A percentile compares a stretch with the other conserved stretches of the same genome.
phyloP scores from a whole-genome alignment of 1,140 invertebrate genomes.

The Anastrepha ludens region DNA sequence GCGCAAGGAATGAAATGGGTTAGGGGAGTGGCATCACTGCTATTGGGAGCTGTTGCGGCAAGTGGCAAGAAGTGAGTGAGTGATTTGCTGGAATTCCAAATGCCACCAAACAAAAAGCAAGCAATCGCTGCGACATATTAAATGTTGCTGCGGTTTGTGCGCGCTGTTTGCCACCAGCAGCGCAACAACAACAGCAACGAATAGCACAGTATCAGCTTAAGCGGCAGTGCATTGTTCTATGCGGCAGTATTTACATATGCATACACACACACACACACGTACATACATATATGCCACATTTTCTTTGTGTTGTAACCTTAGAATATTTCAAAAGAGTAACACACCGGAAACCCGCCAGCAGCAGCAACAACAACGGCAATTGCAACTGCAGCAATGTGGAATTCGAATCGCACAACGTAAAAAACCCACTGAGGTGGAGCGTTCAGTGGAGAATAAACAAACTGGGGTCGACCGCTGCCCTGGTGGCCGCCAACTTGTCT shows the following conservation, averaged over 20 bases:
- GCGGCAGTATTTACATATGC: not conserved
- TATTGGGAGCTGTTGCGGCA: not conserved
- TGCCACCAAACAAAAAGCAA: constrained; percentile 11
- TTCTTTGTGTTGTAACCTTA: constrained; percentile 33
- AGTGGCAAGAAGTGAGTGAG: not conserved
- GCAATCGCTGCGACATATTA: not conserved
- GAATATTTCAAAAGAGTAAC: constrained; percentile 48
- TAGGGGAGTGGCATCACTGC: not conserved
- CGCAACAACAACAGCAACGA: not conserved
- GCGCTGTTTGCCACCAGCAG: not conserved
- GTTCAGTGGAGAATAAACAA: not conserved
- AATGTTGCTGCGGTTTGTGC: constrained; percentile 12
- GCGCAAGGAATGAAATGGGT: not conserved
- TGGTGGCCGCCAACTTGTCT: constrained; percentile 48
- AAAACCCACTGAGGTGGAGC: not conserved
- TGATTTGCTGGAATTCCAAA: constrained; percentile 43
- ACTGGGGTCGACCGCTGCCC: not conserved
- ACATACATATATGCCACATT: constrained; percentile 35
- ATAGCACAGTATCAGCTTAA: not conserved
- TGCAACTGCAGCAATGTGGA: not conserved
- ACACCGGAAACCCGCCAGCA: constrained; percentile 43
- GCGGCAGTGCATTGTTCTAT: not conserved
- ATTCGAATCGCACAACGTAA: not conserved
- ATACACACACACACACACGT: not conserved
- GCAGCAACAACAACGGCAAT: not conserved